Conservation (phyloP, 2,888 invertebrate genomes). For the Lochmaea capreae region DNA sequence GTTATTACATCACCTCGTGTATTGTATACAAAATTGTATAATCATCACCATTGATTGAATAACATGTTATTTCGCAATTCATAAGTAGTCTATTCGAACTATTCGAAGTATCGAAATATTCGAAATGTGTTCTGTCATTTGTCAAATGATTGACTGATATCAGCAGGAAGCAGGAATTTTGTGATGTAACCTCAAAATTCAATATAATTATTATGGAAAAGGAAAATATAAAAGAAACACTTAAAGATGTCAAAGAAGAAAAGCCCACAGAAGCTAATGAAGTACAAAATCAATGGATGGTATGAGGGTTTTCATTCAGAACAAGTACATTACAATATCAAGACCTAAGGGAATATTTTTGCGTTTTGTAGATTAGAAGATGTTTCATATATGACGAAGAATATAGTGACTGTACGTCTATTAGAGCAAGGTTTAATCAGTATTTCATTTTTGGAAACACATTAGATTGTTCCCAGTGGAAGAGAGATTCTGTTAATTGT, state of each 20-base stretch:
- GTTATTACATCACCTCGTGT: too few relatives aligned
- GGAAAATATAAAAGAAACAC: slow-evolving; percentile 6
- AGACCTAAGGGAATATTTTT: slow-evolving; percentile 7
- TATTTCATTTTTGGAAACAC: slow-evolving; percentile 83
- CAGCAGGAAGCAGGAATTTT: background rate
- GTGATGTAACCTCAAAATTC: slow-evolving; percentile 13
- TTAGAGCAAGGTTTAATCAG: slow-evolving; percentile 84
- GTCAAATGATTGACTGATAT: background rate
- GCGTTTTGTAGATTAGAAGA: slow-evolving; percentile 76
- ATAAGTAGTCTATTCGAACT: too few relatives aligned
- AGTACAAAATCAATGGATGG: slow-evolving; percentile 58
- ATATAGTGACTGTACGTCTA: slow-evolving; percentile 82
- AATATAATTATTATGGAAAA: slow-evolving; percentile 8
- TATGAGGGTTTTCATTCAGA: slow-evolving; percentile 36
- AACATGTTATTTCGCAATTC: too few relatives aligned
- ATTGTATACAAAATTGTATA: too few relatives aligned
- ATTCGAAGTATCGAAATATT: too few relatives aligned
- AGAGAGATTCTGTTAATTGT: slow-evolving; percentile 82
- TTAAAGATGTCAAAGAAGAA: slow-evolving; percentile 19
- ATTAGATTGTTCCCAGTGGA: slow-evolving; percentile 83
- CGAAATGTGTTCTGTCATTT: too few relatives aligned
- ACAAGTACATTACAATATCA: background rate
- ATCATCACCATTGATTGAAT: too few relatives aligned
- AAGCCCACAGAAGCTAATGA: slow-evolving; percentile 12
- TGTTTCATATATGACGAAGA: slow-evolving; percentile 86